Evolutionary conservation across 2,113 vertebrate species (phyloP), one percentile per base, ranked within the genome.

Genomic region (Silurus glanis): DNA sequence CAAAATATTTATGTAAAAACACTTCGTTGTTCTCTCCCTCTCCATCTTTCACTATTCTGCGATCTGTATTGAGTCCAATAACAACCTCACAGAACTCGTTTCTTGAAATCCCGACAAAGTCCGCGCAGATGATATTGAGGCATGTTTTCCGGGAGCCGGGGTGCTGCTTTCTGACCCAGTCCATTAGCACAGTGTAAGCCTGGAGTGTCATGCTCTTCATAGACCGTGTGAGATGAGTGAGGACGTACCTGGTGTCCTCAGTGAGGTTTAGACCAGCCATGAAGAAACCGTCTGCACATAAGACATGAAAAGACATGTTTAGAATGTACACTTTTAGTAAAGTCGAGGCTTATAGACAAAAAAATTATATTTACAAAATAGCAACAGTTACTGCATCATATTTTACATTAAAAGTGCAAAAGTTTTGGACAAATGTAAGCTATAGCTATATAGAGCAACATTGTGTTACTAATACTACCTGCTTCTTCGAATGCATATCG

Each of bases 181-280:
- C 23, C 6, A 95, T 90, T 80, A 96, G 92, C 23, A 53, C 9
- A 0, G 80, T 62, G 9, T 92, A 93, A 64, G 91, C 93, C 19
- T 21, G 59, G 25, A 62, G 45, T 0, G 95, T 95, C 90, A 96
- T 90, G 69, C 0, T 91, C 91, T 86, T 94, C 90, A 95, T 88
- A 47, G 80, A 92, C 87, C 92, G 92, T 5, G 89, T 62, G 1
- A 94, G 94, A 55, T 96, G 95, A 14, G 84, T 90, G 61, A 95
- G 6, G 58, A 96, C 25, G 25, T 93, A 95, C 0, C 72, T 2
- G 2, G 69, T 17, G 64, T 93, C 90, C 80, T 95, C 95, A 0
- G 95, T 96, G 83, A 95, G 92, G 90, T 96, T 96, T 85, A 96
- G 88, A 23, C 95, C 95, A 9, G 89, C 92, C 85, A 91, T 91